Base-by-base conservation (phyloP, 2,113 vertebrate genomes). In the Anhinga anhinga region DNA sequence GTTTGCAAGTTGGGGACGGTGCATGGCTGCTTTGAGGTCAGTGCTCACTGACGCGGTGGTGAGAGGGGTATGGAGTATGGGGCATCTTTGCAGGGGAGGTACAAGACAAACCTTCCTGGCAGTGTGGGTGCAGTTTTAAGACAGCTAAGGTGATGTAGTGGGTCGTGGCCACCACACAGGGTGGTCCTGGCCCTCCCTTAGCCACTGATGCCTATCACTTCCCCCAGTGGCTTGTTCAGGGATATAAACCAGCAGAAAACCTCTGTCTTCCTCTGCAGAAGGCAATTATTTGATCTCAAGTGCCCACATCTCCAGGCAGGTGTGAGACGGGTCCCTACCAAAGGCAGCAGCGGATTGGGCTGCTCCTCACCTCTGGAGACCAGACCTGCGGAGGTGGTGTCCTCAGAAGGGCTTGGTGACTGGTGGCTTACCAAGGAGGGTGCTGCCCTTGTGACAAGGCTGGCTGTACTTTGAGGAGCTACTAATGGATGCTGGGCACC, bases 11-110 rank as follows among this genome's bases (percentile, higher is more conserved):
- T n/a, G 36, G 34, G 44, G 16, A 12, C 23, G 15, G 45, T 0
- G 0, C 9, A 36, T 53, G 55, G 50, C 36, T 56, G 62, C 63
- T 50, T 5, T 62, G 59, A 36, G 71, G 3, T 32, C 66, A 71
- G 27, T 1, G 1, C 45, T 82, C 2, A 0, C 27, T 23, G 56
- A 36, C 3, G 2, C 3, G 16, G 21, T 7, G 58, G 55, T 26
- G 23, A 21, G 34, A 40, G 23, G 47, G 47, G 6, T 30, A 4
- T 6, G 29, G 71, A 14, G 8, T 40, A 17, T 8, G 29, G 16
- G 80, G 55, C 36, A 12, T 30, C 44, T 66, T 45, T 25, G 25
- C n/a, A 49, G 71, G 15, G 14, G 5, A 65, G 20, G 3, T 4
- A 8, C 7, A 40, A 65, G 27, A 40, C 7, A 58, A 61, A 23